Evolutionary conservation across 2,113 vertebrate species (phyloP), one percentile per base, ranked within the genome.

Genomic region (Epinephelus fuscoguttatus): DNA sequence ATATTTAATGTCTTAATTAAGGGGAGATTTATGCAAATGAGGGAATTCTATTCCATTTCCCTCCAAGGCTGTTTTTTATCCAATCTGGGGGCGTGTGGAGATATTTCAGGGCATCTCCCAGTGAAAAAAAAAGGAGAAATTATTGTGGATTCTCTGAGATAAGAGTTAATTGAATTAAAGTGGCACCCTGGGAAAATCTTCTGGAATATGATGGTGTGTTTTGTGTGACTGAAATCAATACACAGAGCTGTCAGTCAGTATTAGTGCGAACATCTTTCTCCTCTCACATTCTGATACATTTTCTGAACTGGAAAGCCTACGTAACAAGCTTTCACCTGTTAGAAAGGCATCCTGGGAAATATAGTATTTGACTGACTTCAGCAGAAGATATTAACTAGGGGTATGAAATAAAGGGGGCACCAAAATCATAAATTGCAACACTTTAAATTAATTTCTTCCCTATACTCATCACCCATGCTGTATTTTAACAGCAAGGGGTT

Each of bases 1-100:
- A 82, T 79, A 85, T 91, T 91, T 92, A 92, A 93, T 86, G 90
- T 93, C 90, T 93, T 94, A 91, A 94, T 95, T 94, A 94, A 72
- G 70, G 66, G 64, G 50, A 63, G 63, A 84, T 91, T 90, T 80
- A 93, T 94, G 90, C 80, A 93, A 93, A 94, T 89, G 18, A 87
- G 67, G 70, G 57, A 59, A 76, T 84, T 70, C 56, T 84, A 53
- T 70, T 70, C 49, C 30, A 19, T 82, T 70, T 71, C 69, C 80
- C 84, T 69, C 56, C n/a, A 60, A 88, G 82, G 78, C 64, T 13
- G 64, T 27, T 78, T 80, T 80, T 67, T 77, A 78, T 90, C 47
- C 71, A 30, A 74, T 88, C 56, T 61, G 19, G 37, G 45, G 42
- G 81, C 33, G 74, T 53, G 37, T 53, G 33, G 18, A 33, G 75